phyloP scores from a whole-genome alignment of 1,140 invertebrate genomes.

The Anoplolepis gracilipes region DNA sequence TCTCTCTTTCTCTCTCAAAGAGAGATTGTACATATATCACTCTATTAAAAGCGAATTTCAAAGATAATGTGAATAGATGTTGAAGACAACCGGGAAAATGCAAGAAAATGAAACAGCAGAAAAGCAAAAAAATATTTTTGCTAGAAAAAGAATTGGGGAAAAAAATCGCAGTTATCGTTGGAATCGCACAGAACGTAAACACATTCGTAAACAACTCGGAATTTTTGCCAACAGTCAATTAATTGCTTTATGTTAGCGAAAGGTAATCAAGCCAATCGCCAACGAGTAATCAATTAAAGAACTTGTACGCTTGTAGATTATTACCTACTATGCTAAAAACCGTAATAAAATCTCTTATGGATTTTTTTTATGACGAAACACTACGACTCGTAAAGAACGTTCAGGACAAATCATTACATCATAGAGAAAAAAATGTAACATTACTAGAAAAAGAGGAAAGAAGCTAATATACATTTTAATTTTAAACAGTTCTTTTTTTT shows the following conservation, averaged over 20 bases:
- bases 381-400: background rate
- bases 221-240: slow-evolving; percentile 64
- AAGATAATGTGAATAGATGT: background rate
- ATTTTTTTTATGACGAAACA: background rate
- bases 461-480: background rate
- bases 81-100: background rate
- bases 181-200: slow-evolving; percentile 42
- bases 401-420: background rate
- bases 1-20: too few species aligned
- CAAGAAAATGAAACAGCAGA: background rate
- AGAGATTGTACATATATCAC: background rate
- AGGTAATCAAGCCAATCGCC: slow-evolving; percentile 68
- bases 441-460: background rate
- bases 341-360: background rate
- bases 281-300: slow-evolving; percentile 1
- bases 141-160: background rate
- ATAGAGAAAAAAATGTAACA: background rate
- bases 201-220: slow-evolving; percentile 48
- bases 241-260: slow-evolving; percentile 59
- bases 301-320: too few species aligned
- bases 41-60: background rate
- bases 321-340: too few species aligned
- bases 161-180: slow-evolving; percentile 41
- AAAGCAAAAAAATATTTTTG: background rate
- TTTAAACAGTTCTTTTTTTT: too few species aligned